These are phyloP conservation scores for Typhlomys cinereus DNA, from an alignment of 2,113 vertebrate genomes.

Conservation along the genomic window DNA sequence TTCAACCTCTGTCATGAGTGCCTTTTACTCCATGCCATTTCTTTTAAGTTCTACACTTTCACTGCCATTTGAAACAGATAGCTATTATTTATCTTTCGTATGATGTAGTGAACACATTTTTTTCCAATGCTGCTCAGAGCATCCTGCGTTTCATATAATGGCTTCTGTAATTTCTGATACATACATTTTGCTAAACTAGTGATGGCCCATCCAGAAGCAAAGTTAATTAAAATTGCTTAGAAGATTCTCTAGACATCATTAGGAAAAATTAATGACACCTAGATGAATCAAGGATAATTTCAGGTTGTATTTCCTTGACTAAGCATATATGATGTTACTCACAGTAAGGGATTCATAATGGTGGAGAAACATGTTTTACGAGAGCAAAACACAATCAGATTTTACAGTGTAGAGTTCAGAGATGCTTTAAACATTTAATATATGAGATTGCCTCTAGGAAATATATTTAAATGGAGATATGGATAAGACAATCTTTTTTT, in stretches of 20 bases:
- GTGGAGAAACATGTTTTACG: not conserved
- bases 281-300: not conserved
- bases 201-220: not conserved
- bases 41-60: not conserved
- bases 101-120: not conserved
- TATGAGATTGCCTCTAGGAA: not conserved
- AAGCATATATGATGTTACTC: not conserved
- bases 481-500: not conserved
- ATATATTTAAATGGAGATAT: not conserved
- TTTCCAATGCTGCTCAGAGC: not conserved
- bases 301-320: not conserved
- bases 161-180: not conserved
- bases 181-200: not conserved
- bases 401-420: slow-evolving; percentile 11
- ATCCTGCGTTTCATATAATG: not conserved
- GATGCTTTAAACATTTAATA: not conserved
- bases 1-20: not conserved
- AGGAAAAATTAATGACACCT: not conserved
- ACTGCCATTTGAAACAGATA: not conserved
- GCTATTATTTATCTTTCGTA: not conserved
- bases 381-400: not conserved
- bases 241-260: not conserved
- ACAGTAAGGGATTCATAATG: not conserved
- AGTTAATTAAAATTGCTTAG: not conserved
- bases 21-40: not conserved